Percentiles rank a stretch among this genome's conserved stretches.
These are phyloP conservation scores for Sebastes matsubarae DNA, from an alignment of 2,797 vertebrate species.

Conservation along the genomic window DNA sequence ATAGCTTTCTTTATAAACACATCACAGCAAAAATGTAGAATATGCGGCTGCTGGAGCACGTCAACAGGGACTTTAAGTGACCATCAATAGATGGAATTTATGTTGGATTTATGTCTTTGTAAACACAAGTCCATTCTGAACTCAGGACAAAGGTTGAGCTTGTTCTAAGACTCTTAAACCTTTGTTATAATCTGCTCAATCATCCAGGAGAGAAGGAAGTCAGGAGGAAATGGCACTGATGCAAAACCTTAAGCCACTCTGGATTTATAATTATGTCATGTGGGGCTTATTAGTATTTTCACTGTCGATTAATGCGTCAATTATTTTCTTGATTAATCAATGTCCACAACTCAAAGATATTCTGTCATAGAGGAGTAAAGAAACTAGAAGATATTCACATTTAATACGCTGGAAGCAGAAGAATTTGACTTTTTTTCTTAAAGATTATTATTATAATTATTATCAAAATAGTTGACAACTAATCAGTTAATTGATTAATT, in stretches of 20 bases:
- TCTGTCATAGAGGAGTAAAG: no score
- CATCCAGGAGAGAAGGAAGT: conserved; percentile 31
- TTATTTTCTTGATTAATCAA: no score
- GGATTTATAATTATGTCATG: not conserved
- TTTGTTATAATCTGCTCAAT: conserved; percentile 33
- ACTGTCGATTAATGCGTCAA: no score
- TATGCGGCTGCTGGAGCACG: conserved; percentile 58
- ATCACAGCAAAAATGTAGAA: conserved; percentile 66
- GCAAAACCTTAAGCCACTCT: not conserved
- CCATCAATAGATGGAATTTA: conserved; percentile 63
- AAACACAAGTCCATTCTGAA: conserved; percentile 62
- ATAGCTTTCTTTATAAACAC: conserved; percentile 72
- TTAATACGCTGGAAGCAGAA: no score
- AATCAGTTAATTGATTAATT: no score
- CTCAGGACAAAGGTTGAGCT: conserved; percentile 47
- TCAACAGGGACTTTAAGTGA: conserved; percentile 62
- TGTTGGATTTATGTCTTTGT: conserved; percentile 67
- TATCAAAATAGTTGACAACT: no score
- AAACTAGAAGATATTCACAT: no score
- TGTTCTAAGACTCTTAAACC: conserved; percentile 28
- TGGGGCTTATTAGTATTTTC: no score
- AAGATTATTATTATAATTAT: no score
- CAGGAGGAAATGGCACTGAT: not conserved
- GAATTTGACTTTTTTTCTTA: no score
- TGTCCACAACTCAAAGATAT: no score